Base-by-base conservation (phyloP, 2,888 invertebrate species). In the Pristionchus maxplancki region DNA sequence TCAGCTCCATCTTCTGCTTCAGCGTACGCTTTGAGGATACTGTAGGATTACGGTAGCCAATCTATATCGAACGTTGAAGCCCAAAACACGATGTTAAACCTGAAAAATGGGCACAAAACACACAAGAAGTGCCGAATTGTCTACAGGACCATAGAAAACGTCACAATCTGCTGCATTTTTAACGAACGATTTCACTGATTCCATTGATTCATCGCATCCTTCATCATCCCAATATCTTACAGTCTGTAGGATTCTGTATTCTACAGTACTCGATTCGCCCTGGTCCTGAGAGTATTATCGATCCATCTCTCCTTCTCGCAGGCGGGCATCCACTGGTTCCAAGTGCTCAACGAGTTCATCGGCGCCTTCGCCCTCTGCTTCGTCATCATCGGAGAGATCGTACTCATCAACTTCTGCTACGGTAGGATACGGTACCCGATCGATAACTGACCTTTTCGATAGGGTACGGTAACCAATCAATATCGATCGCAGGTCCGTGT, bases 241-340 rank as follows among this genome's bases (percentile, higher is more conserved):
- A n/a, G n/a, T n/a, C n/a, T n/a, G n/a, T n/a, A n/a, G n/a, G n/a
- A n/a, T n/a, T n/a, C n/a, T n/a, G n/a, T n/a, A n/a, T n/a, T n/a
- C n/a, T n/a, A n/a, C n/a, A n/a, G n/a, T n/a, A n/a, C n/a, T n/a
- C n/a, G n/a, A n/a, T n/a, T n/a, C n/a, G n/a, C n/a, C n/a, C n/a
- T n/a, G n/a, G n/a, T n/a, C n/a, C 37, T 17, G 20, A n/a, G 6
- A 6, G 34, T 15, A 74, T 74, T 37, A 37, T 17, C 17, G 37
- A 74, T 34, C 20, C 9, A n/a, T n/a, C n/a, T n/a, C n/a, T n/a
- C 37, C 9, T 6, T 34, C 44, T 34, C 62, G 6, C 78, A 88
- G 88, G 20, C 50, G 20, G 88, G 88, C 11, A 81, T 78, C 48
- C 88, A 78, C 62, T 88, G 50, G 58, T 88, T 88, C 88, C 64